Evolutionary conservation across 2,113 vertebrate genomes (phyloP), one percentile per base, ranked within the genome.

Genomic region (Antechinus stuartii): DNA sequence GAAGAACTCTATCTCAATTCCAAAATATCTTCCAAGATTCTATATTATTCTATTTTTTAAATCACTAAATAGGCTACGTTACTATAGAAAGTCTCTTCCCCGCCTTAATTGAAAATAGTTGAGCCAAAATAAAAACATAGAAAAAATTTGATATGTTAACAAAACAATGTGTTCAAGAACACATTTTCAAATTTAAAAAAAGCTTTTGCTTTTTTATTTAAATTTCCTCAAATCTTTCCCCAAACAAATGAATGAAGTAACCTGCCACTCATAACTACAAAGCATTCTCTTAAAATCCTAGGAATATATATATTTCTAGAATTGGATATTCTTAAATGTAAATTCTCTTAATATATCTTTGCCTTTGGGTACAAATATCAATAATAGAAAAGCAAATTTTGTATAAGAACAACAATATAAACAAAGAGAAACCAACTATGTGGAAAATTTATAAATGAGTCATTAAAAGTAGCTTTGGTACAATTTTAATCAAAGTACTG

Each of bases 361-460:
- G 25, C 8, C 27, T 95, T 91, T 50, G 57, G 35, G 46, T 16
- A 93, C 2, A 50, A 10, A 93, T 47, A 90, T 90, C 46, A 49
- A 91, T 94, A 94, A 11, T 54, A 93, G 8, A 91, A 95, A 84
- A 57, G 92, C 84, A 92, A 55, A 95, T 49, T 91, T 2, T 94
- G 30, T 93, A 76, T 91, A 52, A 92, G 1, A 10, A 94, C 92
- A 8, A 35, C 53, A 93, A 96, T 90, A 50, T 92, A 27, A 92
- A 96, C 54, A 92, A 54, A 53, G 49, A 30, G 57, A 96, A 94
- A 14, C 50, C 22, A 89, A 68, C 94, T 49, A 56, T 54, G 89
- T 53, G 91, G 35, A 93, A 96, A 93, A 57, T 42, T 94, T 93
- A 93, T 49, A 95, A 90, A n/a, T 90, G 25, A 92, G 26, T 55